Percentiles rank a stretch among this genome's conserved stretches.
Conservation (phyloP, 1,140 invertebrate genomes). For the Tetragonula clypearis region DNA sequence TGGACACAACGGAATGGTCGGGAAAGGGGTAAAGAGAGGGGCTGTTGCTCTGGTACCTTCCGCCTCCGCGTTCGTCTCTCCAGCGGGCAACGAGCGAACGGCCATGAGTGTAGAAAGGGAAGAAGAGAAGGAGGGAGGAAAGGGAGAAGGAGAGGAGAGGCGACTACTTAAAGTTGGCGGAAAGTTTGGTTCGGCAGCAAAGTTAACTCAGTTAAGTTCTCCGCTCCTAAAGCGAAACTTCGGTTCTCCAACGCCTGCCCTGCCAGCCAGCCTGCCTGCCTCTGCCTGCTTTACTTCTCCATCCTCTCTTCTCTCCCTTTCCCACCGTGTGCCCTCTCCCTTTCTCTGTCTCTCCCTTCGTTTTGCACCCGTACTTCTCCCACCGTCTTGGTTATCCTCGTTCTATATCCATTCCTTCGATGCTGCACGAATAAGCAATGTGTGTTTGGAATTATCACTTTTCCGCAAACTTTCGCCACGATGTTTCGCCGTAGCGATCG, state of each 20-base stretch:
- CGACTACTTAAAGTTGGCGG: constrained; percentile 81
- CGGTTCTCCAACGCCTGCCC: constrained; percentile 67
- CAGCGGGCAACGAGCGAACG: constrained; percentile 56
- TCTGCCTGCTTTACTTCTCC: constrained; percentile 4
- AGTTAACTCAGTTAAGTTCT: constrained; percentile 82
- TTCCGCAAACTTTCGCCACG: constrained; percentile 31
- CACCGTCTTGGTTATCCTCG: constrained; percentile 7
- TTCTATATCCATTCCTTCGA: constrained; percentile 39
- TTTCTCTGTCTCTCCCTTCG: constrained; percentile 19
- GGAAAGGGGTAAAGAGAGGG: constrained; percentile 43
- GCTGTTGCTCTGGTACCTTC: constrained; percentile 64
- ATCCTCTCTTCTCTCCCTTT: constrained; percentile 43
- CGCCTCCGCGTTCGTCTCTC: constrained; percentile 53
- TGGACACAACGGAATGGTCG: constrained; percentile 43
- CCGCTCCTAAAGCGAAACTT: constrained; percentile 79
- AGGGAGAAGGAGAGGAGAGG: constrained; percentile 46
- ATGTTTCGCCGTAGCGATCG: constrained; percentile 38
- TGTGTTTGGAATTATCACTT: constrained; percentile 73
- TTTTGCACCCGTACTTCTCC: constrained; percentile 22
- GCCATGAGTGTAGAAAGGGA: constrained; percentile 40
- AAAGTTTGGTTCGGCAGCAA: constrained; percentile 81
- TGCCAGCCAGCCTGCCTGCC: constrained; percentile 54
- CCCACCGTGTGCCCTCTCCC: constrained; percentile 9
- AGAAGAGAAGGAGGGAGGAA: constrained; percentile 3
- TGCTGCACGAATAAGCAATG: constrained; percentile 62